phyloP scores from a whole-genome alignment of 1,140 invertebrate species.

The Drosophila cardini region DNA sequence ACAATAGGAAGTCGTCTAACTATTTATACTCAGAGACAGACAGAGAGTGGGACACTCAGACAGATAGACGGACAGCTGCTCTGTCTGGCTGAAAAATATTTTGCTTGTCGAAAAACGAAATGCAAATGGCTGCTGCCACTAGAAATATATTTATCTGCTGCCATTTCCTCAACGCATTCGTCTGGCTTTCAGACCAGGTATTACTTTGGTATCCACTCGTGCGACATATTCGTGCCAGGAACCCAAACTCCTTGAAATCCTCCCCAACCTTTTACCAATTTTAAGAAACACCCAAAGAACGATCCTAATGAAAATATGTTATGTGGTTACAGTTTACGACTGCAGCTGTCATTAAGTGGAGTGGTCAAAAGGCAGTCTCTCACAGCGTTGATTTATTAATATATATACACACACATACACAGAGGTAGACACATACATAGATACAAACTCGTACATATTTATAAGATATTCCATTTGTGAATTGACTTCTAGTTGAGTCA shows the following conservation, averaged over 20 bases:
- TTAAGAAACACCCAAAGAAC: conserved; percentile 62
- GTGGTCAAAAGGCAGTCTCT: conserved; percentile 42
- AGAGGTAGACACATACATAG: not conserved
- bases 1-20: conserved; percentile 74
- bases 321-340: conserved; percentile 74
- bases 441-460: conserved; percentile 28
- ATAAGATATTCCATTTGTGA: conserved; percentile 50
- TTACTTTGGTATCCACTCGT: conserved; percentile 50
- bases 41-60: conserved; percentile 13
- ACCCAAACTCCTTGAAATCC: not conserved
- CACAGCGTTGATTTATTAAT: conserved; percentile 58
- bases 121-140: conserved; percentile 71
- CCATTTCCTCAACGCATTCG: conserved; percentile 50
- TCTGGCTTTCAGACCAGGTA: conserved; percentile 53
- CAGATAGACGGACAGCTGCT: no score
- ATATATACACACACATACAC: conserved; percentile 37
- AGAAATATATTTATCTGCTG: conserved; percentile 55
- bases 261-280: conserved; percentile 22
- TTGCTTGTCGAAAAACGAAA: conserved; percentile 79
- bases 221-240: conserved; percentile 5
- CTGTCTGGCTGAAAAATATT: conserved; percentile 55
- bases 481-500: conserved; percentile 27
- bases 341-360: conserved; percentile 78
- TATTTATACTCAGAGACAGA: conserved; percentile 66
- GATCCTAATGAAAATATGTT: conserved; percentile 74